A percentile compares a stretch with the other conserved stretches of the same genome.
phyloP scores from a whole-genome alignment of 2,797 vertebrate species.

The Bryconaethiops microstoma region DNA sequence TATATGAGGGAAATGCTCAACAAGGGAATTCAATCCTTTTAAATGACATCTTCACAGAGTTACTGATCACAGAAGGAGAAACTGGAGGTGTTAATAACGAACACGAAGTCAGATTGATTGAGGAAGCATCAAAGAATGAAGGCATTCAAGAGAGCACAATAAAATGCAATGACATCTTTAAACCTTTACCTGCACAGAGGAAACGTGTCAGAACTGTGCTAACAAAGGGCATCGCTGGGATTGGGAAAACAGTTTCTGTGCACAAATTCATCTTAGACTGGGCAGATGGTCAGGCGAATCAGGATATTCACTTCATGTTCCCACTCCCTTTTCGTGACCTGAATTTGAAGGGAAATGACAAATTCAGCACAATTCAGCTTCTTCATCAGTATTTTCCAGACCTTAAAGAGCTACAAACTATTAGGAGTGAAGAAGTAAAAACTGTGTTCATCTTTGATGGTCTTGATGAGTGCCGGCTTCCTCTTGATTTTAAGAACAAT shows the following conservation, averaged over 20 bases:
- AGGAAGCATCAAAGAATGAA: constrained; percentile 25
- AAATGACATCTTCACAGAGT: constrained; percentile 49
- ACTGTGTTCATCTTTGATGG: constrained; percentile 48
- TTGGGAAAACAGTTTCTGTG: constrained; percentile 55
- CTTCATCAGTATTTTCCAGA: constrained; percentile 43
- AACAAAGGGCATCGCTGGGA: constrained; percentile 55
- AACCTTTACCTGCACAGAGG: constrained; percentile 25
- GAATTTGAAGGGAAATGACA: constrained; percentile 37
- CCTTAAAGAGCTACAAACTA: constrained; percentile 31
- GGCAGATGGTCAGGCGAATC: constrained; percentile 44
- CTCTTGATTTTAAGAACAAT: constrained; percentile 43
- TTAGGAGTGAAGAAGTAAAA: constrained; percentile 38
- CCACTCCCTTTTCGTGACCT: constrained; percentile 50
- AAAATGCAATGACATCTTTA: constrained; percentile 49
- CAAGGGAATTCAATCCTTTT: constrained; percentile 29
- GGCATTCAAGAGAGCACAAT: constrained; percentile 16
- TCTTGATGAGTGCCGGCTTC: constrained; percentile 51
- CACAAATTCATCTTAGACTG: constrained; percentile 57
- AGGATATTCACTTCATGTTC: constrained; percentile 47
- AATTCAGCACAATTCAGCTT: constrained; percentile 31
- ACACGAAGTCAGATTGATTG: constrained; percentile 49
- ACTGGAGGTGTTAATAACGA: constrained; percentile 35
- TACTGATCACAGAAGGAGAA: constrained; percentile 44
- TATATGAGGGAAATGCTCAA: constrained; percentile 45
- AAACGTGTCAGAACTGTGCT: constrained; percentile 46